phyloP scores from a whole-genome alignment of 2,888 invertebrate species.

The Sicus ferrugineus region DNA sequence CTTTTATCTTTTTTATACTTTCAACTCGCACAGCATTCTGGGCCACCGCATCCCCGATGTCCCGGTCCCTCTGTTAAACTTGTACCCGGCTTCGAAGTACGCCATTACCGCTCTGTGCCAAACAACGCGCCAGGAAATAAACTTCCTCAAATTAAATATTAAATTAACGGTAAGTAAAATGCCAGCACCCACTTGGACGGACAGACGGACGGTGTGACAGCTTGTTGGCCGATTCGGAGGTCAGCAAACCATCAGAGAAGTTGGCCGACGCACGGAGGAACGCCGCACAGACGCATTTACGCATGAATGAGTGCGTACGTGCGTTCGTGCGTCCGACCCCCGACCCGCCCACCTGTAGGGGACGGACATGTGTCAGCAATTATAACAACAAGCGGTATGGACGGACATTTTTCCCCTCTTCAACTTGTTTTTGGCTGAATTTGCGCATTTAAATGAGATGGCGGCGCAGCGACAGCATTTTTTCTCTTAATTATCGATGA shows the following conservation, averaged over 20 bases:
- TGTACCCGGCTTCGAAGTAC: constrained; percentile 70
- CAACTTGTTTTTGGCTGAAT: constrained; percentile 10
- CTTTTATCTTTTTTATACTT: constrained; percentile 10
- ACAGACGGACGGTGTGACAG: no score
- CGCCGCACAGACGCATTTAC: neutral
- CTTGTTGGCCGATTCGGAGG: no score
- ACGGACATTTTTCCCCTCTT: constrained; percentile 19
- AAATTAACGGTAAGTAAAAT: constrained; percentile 63
- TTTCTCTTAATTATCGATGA: neutral
- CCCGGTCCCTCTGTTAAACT: constrained; percentile 66
- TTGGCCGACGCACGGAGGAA: neutral
- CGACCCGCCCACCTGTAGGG: neutral
- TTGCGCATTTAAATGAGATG: constrained; percentile 24
- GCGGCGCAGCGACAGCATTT: constrained; percentile 4
- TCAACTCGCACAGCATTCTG: constrained; percentile 56
- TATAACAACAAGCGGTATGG: no score
- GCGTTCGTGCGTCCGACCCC: neutral
- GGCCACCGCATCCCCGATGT: constrained; percentile 66
- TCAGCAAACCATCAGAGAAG: constrained; percentile 7
- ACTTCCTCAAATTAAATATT: constrained; percentile 64
- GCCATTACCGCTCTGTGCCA: constrained; percentile 69
- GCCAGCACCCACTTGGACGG: constrained; percentile 10
- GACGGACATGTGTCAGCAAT: constrained; percentile 20
- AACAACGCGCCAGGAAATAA: constrained; percentile 69
- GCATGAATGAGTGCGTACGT: neutral